phyloP scores from a whole-genome alignment of 2,888 invertebrate species.

The Poecilobothrus nobilitatus region DNA sequence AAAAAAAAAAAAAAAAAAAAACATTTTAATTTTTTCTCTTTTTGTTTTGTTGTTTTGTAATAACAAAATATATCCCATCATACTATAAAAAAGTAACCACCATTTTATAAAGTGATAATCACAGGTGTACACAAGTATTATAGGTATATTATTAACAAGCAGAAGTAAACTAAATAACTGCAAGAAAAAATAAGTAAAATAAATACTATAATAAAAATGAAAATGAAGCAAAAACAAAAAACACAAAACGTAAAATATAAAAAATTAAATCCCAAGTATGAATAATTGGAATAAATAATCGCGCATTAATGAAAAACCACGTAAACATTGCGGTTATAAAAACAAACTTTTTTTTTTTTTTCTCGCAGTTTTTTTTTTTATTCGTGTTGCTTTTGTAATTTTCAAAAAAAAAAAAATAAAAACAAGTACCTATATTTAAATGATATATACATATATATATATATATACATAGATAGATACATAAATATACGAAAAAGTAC shows the following conservation, averaged over 20 bases:
- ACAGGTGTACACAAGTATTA: slow-evolving; percentile 3
- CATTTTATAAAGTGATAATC: background rate
- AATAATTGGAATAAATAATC: slow-evolving; percentile 6
- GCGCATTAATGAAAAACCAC: slow-evolving; percentile 6
- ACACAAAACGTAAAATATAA: too few species aligned
- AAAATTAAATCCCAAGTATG: background rate
- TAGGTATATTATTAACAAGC: background rate
- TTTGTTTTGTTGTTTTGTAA: too few species aligned
- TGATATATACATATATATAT: too few species aligned
- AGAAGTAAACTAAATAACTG: background rate
- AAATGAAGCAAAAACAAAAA: background rate
- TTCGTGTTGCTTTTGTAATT: too few species aligned
- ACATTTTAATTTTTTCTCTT: too few species aligned
- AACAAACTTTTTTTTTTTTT: background rate
- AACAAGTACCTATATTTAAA: too few species aligned
- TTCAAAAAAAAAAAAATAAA: too few species aligned
- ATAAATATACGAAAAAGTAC: too few species aligned
- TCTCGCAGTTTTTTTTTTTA: background rate
- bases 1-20: too few species aligned
- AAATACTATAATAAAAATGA: background rate
- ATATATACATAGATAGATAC: too few species aligned
- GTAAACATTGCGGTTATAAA: background rate
- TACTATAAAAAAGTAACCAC: background rate
- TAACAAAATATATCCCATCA: too few species aligned
- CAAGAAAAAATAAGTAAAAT: background rate